These are phyloP conservation scores for Theonella swinhoei DNA, from an alignment of 37 sponge, comb jelly and placozoan species.

Conservation along the genomic window DNA sequence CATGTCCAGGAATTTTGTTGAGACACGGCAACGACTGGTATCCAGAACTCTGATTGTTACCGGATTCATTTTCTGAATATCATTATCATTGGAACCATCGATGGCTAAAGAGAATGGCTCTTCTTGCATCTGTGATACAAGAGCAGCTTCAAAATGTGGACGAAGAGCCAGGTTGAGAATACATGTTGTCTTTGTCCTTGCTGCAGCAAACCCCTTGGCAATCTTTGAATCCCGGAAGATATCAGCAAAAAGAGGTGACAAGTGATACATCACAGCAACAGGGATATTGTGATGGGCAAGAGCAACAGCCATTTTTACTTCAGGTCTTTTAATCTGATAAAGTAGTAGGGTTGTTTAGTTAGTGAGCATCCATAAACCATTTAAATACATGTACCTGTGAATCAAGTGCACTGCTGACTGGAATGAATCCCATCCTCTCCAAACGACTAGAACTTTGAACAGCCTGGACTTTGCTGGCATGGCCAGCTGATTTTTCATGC, in stretches of 20 bases:
- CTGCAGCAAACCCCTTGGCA: conserved; percentile 41
- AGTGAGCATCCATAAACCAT: not conserved
- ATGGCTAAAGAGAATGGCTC: conserved; percentile 46
- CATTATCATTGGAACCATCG: conserved; percentile 59
- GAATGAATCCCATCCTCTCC: not conserved
- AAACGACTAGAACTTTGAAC: not conserved
- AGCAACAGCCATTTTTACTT: conserved; percentile 51
- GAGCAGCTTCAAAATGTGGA: conserved; percentile 15
- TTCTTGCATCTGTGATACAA: conserved; percentile 29
- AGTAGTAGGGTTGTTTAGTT: not conserved
- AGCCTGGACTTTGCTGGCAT: not conserved
- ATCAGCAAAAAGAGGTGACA: conserved; percentile 43
- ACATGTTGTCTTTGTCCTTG: conserved; percentile 47
- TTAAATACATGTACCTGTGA: not conserved
- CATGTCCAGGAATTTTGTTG: conserved; percentile 33
- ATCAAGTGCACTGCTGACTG: not conserved
- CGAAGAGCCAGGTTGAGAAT: conserved; percentile 32
- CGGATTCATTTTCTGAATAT: conserved; percentile 34
- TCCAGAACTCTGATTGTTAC: conserved; percentile 28
- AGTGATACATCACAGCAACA: conserved; percentile 39
- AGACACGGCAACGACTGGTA: not conserved
- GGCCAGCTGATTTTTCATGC: conserved; percentile 1
- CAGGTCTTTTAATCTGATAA: conserved; percentile 34
- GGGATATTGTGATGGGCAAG: conserved; percentile 63
- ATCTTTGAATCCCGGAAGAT: conserved; percentile 62